Evolutionary conservation across 2,113 vertebrate species (phyloP).

Genomic region (Nanger granti): DNA sequence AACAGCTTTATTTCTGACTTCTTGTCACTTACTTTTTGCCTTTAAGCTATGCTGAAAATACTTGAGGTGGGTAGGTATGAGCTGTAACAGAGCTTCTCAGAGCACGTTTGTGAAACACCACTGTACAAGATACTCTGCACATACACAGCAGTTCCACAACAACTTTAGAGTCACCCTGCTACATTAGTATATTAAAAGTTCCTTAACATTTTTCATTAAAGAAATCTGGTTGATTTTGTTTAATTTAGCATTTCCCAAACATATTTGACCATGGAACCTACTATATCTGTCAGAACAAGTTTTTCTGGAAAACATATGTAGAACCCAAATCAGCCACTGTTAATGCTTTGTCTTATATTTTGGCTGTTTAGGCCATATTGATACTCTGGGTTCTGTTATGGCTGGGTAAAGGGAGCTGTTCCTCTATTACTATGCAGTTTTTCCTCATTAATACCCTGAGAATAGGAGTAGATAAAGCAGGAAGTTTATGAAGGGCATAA

Average conservation of each 20-base stretch:
- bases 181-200: neutral
- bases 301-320: neutral
- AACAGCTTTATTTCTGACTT: neutral
- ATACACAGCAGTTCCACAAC: neutral
- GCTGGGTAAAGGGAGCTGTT: neutral
- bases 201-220: neutral
- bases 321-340: neutral
- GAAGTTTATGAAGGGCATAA: neutral
- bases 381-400: neutral
- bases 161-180: neutral
- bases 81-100: neutral
- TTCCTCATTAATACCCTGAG: neutral
- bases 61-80: neutral
- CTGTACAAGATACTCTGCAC: neutral
- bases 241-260: neutral
- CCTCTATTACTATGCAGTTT: neutral
- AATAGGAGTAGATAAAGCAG: neutral
- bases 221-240: neutral
- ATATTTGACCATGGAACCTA: neutral
- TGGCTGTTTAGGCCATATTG: neutral
- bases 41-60: slow-evolving; percentile 19
- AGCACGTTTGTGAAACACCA: neutral
- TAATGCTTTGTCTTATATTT: neutral
- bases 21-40: neutral
- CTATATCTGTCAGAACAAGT: neutral